Conservation (phyloP, 2,797 vertebrate genomes). For the Periparus ater region DNA sequence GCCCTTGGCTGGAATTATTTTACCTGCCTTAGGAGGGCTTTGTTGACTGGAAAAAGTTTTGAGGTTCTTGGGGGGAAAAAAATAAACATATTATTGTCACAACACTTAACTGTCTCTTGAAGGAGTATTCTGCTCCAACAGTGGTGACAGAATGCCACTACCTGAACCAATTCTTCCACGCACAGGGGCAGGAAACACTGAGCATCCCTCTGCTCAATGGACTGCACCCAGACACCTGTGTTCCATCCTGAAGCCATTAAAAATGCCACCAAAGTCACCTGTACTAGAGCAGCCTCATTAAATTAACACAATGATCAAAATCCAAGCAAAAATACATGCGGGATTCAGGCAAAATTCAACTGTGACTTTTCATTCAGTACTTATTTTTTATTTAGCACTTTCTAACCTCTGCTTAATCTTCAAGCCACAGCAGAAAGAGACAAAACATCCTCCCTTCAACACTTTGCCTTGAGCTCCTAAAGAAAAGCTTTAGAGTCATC, state of each 20-base stretch:
- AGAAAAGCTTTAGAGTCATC: background rate
- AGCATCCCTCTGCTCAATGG: background rate
- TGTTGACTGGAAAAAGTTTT: background rate
- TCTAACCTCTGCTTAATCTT: background rate
- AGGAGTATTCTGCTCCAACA: background rate
- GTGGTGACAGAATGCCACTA: background rate
- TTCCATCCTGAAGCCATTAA: background rate
- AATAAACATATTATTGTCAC: background rate
- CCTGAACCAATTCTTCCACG: background rate
- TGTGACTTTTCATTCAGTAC: background rate
- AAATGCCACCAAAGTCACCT: background rate
- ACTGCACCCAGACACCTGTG: background rate
- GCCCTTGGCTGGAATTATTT: background rate
- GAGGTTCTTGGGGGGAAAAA: background rate
- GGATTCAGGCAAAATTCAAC: background rate
- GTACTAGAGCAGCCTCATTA: background rate
- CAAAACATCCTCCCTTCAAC: background rate
- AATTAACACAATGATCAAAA: background rate
- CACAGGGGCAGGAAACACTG: background rate
- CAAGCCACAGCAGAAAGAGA: background rate
- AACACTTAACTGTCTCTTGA: background rate
- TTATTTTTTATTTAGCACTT: conserved; percentile 11
- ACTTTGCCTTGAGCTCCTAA: background rate
- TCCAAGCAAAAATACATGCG: background rate
- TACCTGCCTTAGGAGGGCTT: background rate